Evolutionary conservation across 1,140 invertebrate genomes (phyloP).

Genomic region (Zeugodacus cucurbitae): DNA sequence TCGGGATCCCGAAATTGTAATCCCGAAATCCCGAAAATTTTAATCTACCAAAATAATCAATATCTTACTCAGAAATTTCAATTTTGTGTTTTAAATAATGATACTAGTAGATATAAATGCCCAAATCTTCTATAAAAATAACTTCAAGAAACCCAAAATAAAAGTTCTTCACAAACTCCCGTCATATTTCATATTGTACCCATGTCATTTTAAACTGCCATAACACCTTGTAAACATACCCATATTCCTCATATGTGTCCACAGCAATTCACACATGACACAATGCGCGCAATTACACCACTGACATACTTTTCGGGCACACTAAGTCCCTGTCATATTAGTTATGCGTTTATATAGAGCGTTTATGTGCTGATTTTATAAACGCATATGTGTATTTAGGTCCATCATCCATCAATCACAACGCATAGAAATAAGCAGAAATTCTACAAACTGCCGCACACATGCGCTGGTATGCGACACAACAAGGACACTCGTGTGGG

Average conservation of each 20-base stretch:
- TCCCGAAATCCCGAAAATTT: no score
- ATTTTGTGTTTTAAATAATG: no score
- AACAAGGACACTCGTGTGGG: background rate
- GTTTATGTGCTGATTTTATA: background rate
- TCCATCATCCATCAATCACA: background rate
- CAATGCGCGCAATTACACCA: background rate
- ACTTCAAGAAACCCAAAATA: no score
- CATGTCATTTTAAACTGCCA: no score
- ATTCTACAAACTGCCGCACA: background rate
- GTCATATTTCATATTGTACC: no score
- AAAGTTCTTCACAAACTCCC: no score
- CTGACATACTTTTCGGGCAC: background rate
- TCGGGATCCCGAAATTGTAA: no score
- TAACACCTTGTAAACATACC: no score
- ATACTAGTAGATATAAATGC: no score
- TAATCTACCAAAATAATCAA: no score
- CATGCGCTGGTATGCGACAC: background rate
- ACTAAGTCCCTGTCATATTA: constrained; percentile 4
- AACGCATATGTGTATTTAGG: background rate
- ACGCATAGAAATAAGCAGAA: background rate
- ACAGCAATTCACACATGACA: background rate
- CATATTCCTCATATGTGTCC: background rate
- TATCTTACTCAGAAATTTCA: no score
- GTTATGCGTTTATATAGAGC: background rate
- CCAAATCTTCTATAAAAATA: no score